Base-by-base conservation (phyloP, 2,888 invertebrate genomes). In the Clepsis dumicolana region DNA sequence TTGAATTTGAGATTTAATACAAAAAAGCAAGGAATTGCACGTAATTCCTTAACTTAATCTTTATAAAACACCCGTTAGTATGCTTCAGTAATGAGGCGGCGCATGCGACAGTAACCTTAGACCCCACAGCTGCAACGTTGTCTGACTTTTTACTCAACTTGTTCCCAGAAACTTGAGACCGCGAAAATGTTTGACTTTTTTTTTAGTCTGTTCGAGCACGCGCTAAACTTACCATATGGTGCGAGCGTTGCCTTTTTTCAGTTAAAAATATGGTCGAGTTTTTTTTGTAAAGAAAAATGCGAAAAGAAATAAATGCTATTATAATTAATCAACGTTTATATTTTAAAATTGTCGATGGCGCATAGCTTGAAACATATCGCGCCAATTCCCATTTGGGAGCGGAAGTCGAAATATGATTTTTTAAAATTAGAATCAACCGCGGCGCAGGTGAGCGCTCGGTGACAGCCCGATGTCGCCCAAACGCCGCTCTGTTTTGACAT, bases 401-500 rank as follows among this genome's bases (percentile, higher is more conserved):
- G 92, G 92, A 93, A 91, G 92, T 92, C 83, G 85, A 88, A 89
- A 91, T 91, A 89, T 90, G 90, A 90, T 81, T 88, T 92, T 91
- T 91, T 91, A 91, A 90, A 89, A 85, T 89, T 92, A 92, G 92
- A 90, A 84, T 79, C 87, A 81, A 83, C 78, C 80, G 75, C 80
- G 82, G 83, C 86, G 89, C 93, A 93, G 93, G 93, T 92, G 91
- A 91, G 87, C 85, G 75, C 75, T 77, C 80, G 84, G 80, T 86
- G 90, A 92, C 90, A 83, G 83, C 74, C 67, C 75, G 82, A 81
- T 81, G 83, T 84, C 84, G 81, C 74, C 76, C 71, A 74, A 73
- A 73, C 73, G 75, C 71, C 74, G 72, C 76, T 71, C 73, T 72
- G 72, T 75, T 80, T 77, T 78, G 77, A 86, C 80, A 81, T 79